Evolutionary conservation across 2,888 invertebrate genomes (phyloP).

Genomic region (Elysia crispata): DNA sequence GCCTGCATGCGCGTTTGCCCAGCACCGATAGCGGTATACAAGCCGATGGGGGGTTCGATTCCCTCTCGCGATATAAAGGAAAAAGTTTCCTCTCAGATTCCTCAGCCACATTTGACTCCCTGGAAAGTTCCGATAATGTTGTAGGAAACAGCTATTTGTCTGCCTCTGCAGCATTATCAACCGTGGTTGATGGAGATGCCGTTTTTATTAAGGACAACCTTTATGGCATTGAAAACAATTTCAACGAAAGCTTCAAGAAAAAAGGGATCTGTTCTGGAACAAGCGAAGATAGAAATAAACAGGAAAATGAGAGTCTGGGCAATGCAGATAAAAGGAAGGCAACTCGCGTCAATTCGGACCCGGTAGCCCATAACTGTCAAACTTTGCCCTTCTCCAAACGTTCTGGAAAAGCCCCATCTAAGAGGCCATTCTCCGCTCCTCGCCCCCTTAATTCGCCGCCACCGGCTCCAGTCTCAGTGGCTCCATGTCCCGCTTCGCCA

Average conservation of each 20-base stretch:
- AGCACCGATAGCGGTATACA: slow-evolving; percentile 50
- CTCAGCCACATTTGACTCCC: slow-evolving; percentile 12
- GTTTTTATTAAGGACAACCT: too few species aligned
- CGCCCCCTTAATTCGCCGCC: not conserved
- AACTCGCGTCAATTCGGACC: not conserved
- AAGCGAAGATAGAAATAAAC: too few species aligned
- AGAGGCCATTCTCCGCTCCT: not conserved
- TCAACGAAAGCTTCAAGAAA: too few species aligned
- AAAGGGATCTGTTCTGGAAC: too few species aligned
- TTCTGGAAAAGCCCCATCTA: not conserved
- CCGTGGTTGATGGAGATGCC: too few species aligned
- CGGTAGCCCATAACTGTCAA: not conserved
- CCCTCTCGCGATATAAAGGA: slow-evolving; percentile 61
- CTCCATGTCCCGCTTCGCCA: not conserved
- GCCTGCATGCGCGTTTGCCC: slow-evolving; percentile 36
- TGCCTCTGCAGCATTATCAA: too few species aligned
- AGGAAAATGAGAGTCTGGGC: too few species aligned
- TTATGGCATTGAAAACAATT: too few species aligned
- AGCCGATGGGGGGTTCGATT: slow-evolving; percentile 51
- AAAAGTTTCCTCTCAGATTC: slow-evolving; percentile 35
- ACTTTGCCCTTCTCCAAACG: not conserved
- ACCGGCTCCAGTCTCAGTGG: not conserved
- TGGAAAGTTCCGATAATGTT: slow-evolving; percentile 3
- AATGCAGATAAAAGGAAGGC: not conserved
- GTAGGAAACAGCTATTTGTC: too few species aligned